A percentile compares a stretch with the other conserved stretches of the same genome.
Evolutionary conservation across 2,797 vertebrate species (phyloP).

Genomic region (Clarias laeviceps): DNA sequence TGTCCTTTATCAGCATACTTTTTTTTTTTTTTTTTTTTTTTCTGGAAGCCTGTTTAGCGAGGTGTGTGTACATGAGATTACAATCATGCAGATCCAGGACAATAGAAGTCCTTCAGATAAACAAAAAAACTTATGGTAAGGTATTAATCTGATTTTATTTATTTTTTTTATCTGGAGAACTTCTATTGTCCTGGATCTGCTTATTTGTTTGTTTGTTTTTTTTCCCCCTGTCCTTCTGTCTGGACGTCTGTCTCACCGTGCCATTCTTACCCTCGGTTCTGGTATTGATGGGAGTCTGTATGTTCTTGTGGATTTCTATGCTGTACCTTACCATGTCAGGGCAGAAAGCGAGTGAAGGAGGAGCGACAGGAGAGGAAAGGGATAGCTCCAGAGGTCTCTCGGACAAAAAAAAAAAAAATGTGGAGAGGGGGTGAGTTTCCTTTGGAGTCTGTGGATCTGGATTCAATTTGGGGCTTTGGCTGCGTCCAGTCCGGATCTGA

Average conservation of each 20-base stretch:
- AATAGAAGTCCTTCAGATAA: neutral
- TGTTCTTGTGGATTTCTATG: neutral
- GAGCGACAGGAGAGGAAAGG: conserved; percentile 50
- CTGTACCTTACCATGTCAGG: conserved; percentile 2
- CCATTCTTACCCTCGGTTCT: neutral
- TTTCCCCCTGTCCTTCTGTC: neutral
- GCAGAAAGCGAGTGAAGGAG: conserved; percentile 59
- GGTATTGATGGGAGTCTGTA: no score
- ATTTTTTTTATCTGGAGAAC: neutral
- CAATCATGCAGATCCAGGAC: conserved; percentile 40
- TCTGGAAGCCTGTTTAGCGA: conserved; percentile 45
- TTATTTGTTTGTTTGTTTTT: neutral
- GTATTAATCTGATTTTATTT: no score
- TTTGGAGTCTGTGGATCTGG: conserved; percentile 66
- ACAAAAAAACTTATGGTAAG: no score
- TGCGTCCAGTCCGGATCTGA: neutral
- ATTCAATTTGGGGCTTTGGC: conserved; percentile 73
- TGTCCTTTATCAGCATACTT: conserved; percentile 32
- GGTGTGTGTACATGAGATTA: conserved; percentile 49
- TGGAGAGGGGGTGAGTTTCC: conserved; percentile 27
- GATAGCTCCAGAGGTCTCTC: neutral
- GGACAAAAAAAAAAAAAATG: neutral
- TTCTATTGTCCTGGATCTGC: neutral
- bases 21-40: conserved; percentile 3
- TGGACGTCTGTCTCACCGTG: neutral